phyloP scores from a whole-genome alignment of 2,113 vertebrate species.

The Myanophis thanlyinensis region DNA sequence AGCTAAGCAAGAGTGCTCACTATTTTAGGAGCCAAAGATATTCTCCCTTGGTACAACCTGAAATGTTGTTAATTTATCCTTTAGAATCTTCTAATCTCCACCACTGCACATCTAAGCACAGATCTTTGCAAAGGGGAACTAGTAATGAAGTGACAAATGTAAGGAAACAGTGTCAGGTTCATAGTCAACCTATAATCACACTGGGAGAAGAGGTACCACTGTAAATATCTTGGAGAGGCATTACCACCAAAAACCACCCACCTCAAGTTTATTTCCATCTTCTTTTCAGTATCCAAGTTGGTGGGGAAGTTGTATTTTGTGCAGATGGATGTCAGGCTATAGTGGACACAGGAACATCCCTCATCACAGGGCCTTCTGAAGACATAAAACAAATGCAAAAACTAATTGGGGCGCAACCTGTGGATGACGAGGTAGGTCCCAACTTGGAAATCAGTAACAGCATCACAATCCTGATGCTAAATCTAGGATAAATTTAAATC shows the following conservation, averaged over 20 bases:
- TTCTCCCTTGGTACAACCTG: neutral
- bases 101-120: neutral
- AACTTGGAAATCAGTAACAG: neutral
- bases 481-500: neutral
- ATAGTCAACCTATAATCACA: neutral
- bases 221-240: neutral
- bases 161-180: neutral
- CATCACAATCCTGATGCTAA: neutral
- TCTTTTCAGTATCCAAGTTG: slow-evolving; percentile 65
- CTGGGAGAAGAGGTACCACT: too few species aligned
- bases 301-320: slow-evolving; percentile 57
- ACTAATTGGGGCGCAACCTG: slow-evolving; percentile 52
- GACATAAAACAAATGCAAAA: slow-evolving; percentile 62
- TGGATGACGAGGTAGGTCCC: slow-evolving; percentile 62
- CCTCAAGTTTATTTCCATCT: neutral
- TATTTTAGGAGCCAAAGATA: neutral
- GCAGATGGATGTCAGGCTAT: slow-evolving; percentile 70
- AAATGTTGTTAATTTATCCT: neutral
- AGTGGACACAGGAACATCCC: slow-evolving; percentile 77
- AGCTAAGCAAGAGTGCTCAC: neutral
- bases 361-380: slow-evolving; percentile 64
- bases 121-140: neutral
- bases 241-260: neutral
- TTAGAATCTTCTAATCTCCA: neutral
- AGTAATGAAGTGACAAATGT: neutral